These are phyloP conservation scores for Gymnodraco acuticeps DNA, from an alignment of 2,797 vertebrate genomes.

Conservation along the genomic window DNA sequence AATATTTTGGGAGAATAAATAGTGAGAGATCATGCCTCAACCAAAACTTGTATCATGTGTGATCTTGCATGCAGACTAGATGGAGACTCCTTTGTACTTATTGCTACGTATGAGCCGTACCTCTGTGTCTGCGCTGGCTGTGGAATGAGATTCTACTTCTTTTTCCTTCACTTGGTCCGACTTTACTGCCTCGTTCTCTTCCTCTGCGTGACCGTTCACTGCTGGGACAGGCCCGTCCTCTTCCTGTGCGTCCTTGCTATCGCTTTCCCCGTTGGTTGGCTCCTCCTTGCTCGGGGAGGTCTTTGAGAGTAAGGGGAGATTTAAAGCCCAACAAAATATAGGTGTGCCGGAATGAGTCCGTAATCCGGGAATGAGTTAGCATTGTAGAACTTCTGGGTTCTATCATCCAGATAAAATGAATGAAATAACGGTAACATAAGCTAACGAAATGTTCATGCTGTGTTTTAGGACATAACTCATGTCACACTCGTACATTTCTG, in stretches of 20 bases:
- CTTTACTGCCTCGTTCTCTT: constrained; percentile 80
- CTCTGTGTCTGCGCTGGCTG: constrained; percentile 86
- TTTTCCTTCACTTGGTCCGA: constrained; percentile 81
- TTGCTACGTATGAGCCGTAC: constrained; percentile 64
- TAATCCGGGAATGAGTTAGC: no score
- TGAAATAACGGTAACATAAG: no score
- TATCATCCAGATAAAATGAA: no score
- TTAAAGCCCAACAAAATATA: background rate
- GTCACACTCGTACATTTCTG: no score
- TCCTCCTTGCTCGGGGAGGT: constrained; percentile 79
- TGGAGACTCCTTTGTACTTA: background rate
- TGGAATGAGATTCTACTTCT: constrained; percentile 83
- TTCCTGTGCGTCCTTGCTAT: constrained; percentile 58
- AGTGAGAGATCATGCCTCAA: background rate
- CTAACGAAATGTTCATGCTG: no score
- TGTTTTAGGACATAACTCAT: no score
- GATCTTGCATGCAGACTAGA: background rate
- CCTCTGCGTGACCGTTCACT: constrained; percentile 78
- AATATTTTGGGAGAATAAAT: background rate
- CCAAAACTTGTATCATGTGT: background rate
- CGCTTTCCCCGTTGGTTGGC: constrained; percentile 68
- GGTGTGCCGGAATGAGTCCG: no score
- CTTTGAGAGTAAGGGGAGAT: constrained; percentile 41
- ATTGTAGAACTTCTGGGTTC: no score
- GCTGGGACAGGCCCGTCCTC: constrained; percentile 65